Evolutionary conservation across 2,113 vertebrate genomes (phyloP).

Genomic region (Cebidichthys violaceus): DNA sequence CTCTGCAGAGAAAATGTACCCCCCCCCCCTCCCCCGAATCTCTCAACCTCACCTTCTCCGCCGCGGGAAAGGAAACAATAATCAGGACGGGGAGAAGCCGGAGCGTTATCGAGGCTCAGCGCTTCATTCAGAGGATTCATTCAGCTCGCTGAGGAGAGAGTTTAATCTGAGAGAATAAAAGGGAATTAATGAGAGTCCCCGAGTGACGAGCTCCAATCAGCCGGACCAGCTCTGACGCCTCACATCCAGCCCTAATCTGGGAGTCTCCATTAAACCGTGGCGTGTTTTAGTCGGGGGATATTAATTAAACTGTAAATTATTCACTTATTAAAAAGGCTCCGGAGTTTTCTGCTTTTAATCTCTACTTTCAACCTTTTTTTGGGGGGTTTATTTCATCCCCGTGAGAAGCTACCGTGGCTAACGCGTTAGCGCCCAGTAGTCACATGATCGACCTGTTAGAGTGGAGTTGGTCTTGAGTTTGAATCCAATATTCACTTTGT

Average conservation of each 20-base stretch:
- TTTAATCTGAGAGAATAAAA: constrained; percentile 48
- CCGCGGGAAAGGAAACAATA: constrained; percentile 39
- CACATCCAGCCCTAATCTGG: not conserved
- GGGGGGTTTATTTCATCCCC: not conserved
- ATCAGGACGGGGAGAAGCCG: constrained; percentile 8
- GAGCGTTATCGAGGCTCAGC: constrained; percentile 1
- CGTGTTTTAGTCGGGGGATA: not conserved
- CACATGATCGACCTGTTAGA: no score
- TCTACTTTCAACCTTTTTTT: not conserved
- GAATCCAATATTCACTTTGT: no score
- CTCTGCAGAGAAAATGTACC: constrained; percentile 47
- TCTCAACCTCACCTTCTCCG: constrained; percentile 30
- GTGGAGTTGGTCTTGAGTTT: no score
- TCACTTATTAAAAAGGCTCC: not conserved
- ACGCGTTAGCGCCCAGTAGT: no score
- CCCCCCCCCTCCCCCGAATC: not conserved
- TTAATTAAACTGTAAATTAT: constrained; percentile 9
- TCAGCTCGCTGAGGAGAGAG: constrained; percentile 36
- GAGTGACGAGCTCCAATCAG: constrained; percentile 34
- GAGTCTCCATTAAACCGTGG: not conserved
- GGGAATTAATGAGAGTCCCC: constrained; percentile 39
- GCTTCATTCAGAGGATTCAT: constrained; percentile 43
- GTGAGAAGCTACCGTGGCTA: not conserved
- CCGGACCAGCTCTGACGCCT: no score
- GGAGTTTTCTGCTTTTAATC: not conserved